Percentiles rank a stretch among this genome's conserved stretches.
Conservation (phyloP, 2,888 invertebrate species). For the Philereme vetulata region DNA sequence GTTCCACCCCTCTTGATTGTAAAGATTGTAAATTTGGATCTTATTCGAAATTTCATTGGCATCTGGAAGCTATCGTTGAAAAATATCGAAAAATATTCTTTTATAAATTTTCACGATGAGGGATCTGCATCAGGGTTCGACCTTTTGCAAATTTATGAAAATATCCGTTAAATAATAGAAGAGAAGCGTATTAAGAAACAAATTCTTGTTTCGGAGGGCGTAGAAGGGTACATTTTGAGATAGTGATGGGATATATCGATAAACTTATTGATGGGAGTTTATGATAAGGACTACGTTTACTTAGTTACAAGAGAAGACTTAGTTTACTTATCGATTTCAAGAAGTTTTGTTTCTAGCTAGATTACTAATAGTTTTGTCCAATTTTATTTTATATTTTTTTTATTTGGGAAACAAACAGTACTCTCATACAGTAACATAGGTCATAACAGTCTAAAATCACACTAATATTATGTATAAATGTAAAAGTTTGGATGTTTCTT, state of each 20-base stretch:
- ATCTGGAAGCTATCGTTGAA: constrained; percentile 1
- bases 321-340: too few species aligned
- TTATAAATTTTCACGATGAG: constrained; percentile 13
- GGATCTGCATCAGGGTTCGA: constrained; percentile 41
- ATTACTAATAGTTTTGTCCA: too few species aligned
- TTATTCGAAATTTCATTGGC: constrained; percentile 6
- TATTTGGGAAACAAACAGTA: too few species aligned
- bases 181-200: constrained; percentile 58
- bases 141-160: constrained; percentile 52
- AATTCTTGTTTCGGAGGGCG: constrained; percentile 52
- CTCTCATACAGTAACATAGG: too few species aligned
- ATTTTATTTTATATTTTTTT: too few species aligned
- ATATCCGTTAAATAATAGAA: constrained; percentile 63
- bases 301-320: too few species aligned
- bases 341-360: too few species aligned
- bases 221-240: constrained; percentile 50
- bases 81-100: constrained; percentile 7
- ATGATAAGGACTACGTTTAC: neutral
- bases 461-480: too few species aligned
- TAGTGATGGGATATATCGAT: constrained; percentile 43
- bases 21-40: neutral
- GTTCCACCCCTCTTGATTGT: too few species aligned
- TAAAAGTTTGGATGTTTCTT: too few species aligned
- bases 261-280: constrained; percentile 27
- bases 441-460: too few species aligned